Base-by-base conservation (phyloP, 1,140 invertebrate species). In the Drosophila varians region DNA sequence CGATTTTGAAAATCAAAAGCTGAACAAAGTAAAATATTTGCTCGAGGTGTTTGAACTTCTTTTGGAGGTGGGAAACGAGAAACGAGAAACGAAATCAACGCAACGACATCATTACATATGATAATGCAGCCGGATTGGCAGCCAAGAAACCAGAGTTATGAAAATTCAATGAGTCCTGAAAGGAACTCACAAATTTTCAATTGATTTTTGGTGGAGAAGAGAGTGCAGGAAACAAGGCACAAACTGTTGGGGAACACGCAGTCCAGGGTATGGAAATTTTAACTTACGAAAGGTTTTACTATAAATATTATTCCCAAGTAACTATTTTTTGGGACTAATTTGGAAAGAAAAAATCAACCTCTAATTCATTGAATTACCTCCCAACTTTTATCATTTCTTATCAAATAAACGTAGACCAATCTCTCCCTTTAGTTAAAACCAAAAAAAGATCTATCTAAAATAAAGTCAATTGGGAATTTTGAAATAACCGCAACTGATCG, bases 401-500 rank as follows among this genome's bases (percentile, higher is more conserved):
- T 54, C 47, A 23, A 31, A 40, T 54, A 12, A 64, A 65, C 53
- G 28, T 11, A 21, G 18, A 54, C 9, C 19, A 14, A 38, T n/a
- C n/a, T 16, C 36, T 16, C 25, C 19, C 11, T 42, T 9, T 28
- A 2, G 14, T 9, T 45, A 28, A 60, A 43, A 46, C 4, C 40
- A 40, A 18, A 45, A 11, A 14, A 61, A 79, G 86, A 89, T 84
- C 73, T 51, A 89, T 89, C 76, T 80, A 47, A 80, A 80, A 57
- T 74, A 53, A 80, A 86, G 86, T 89, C 74, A 89, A 80, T 72
- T 54, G 55, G 28, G 21, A 69, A 52, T 51, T 46, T 62, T 53
- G 46, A 19, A 34, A 43, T 26, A 79, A 69, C 75, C 80, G 75
- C 80, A 86, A 76, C 75, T 86, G 80, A 84, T 79, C 64, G 64